A percentile compares a stretch with the other conserved stretches of the same genome.
Conservation (phyloP, 2,113 vertebrate genomes). For the Austrofundulus limnaeus region DNA sequence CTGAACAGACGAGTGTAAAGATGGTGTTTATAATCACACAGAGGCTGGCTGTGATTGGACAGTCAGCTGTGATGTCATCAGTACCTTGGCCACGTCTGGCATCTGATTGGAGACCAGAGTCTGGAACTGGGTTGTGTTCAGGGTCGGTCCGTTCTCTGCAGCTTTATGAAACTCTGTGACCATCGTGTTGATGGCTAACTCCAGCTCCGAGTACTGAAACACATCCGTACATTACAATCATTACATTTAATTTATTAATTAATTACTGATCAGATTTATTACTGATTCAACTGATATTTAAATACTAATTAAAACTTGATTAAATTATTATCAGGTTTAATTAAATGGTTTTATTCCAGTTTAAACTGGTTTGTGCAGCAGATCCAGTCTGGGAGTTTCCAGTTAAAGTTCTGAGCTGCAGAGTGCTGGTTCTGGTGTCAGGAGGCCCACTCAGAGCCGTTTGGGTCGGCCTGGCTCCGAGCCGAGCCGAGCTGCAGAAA, state of each 20-base stretch:
- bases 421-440: neutral
- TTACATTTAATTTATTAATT: no score
- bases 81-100: slow-evolving; percentile 52
- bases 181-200: slow-evolving; percentile 62
- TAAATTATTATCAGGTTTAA: no score
- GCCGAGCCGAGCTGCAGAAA: slow-evolving; percentile 2
- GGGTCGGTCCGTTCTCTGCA: slow-evolving; percentile 22
- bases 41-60: slow-evolving; percentile 3
- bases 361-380: no score
- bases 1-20: no score
- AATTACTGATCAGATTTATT: no score
- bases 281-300: no score
- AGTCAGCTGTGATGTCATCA: slow-evolving; percentile 1
- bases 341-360: no score
- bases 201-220: slow-evolving; percentile 65
- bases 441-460: neutral
- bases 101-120: slow-evolving; percentile 55
- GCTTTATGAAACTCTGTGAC: slow-evolving; percentile 62
- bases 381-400: neutral
- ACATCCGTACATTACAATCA: no score
- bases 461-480: neutral
- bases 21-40: no score
- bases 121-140: slow-evolving; percentile 68
- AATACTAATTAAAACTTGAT: no score
- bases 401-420: neutral